Evolutionary conservation across 2,797 vertebrate genomes (phyloP).

Genomic region (Schizopygopsis malacanthus): DNA sequence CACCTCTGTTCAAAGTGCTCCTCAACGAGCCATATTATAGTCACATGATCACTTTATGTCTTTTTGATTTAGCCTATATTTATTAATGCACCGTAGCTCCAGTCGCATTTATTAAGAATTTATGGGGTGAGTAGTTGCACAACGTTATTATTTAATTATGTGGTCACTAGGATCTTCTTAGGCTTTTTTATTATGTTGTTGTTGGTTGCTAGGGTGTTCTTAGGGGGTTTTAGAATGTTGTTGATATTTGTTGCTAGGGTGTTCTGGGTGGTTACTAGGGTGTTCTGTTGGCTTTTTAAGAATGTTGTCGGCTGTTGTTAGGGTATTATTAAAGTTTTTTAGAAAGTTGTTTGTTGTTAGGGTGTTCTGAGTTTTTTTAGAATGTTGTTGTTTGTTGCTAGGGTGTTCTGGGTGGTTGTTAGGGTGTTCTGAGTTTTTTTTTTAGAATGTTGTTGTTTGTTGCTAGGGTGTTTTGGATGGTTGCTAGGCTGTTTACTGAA

Average conservation of each 20-base stretch:
- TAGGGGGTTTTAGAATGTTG: too few species aligned
- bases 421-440: background rate
- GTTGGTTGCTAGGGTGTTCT: too few species aligned
- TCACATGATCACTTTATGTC: background rate
- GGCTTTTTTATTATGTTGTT: too few species aligned
- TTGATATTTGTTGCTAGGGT: too few species aligned
- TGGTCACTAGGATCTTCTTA: background rate
- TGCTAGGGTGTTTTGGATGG: background rate
- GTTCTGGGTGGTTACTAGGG: too few species aligned
- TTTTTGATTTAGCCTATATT: background rate
- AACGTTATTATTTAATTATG: too few species aligned
- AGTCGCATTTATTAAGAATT: background rate
- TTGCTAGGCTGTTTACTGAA: background rate
- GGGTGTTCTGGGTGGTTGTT: background rate
- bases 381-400: background rate
- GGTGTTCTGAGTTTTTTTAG: background rate
- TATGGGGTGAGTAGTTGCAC: too few species aligned
- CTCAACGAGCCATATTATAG: conserved; percentile 6
- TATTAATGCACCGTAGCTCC: background rate
- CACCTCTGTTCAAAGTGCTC: conserved; percentile 15
- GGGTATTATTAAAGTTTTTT: too few species aligned
- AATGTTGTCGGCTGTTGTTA: too few species aligned
- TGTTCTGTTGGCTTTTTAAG: too few species aligned
- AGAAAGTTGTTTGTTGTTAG: background rate
- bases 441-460: background rate